phyloP scores from a whole-genome alignment of 2,113 vertebrate species.

The Forbesichthys papilliferus region DNA sequence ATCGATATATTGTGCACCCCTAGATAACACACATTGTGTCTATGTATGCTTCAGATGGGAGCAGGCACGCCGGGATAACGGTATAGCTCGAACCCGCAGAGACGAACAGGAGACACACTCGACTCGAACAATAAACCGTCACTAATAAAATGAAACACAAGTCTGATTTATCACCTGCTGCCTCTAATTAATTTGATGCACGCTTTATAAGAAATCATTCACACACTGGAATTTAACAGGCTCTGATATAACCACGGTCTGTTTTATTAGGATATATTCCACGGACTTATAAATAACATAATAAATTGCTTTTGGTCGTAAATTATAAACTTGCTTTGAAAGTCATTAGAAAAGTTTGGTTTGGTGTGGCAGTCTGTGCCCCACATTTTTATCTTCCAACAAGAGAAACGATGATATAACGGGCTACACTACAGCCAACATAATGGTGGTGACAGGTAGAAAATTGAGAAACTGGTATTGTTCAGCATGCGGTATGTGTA shows the following conservation, averaged over 20 bases:
- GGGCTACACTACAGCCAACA: neutral
- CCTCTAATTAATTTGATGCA: conserved; percentile 28
- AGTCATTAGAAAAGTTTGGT: conserved; percentile 19
- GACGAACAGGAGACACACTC: neutral
- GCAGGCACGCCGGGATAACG: neutral
- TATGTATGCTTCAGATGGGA: neutral
- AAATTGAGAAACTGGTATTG: conserved; percentile 5
- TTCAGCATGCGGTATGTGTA: neutral
- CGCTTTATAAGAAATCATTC: conserved; percentile 30
- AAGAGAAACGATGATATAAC: neutral
- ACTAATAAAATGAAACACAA: conserved; percentile 13
- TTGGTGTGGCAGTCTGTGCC: conserved; percentile 27
- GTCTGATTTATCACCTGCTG: conserved; percentile 28
- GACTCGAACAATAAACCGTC: conserved; percentile 8
- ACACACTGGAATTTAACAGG: conserved; percentile 32
- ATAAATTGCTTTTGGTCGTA: conserved; percentile 20
- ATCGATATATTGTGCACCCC: no score
- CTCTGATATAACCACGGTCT: neutral
- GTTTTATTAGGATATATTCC: neutral
- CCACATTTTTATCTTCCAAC: no score
- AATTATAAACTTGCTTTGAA: conserved; percentile 40
- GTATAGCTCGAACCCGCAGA: neutral
- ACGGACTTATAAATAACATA: conserved; percentile 13
- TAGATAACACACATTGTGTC: conserved; percentile 1
- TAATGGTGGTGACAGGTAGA: neutral